A percentile compares a stretch with the other conserved stretches of the same genome.
Conservation (phyloP, 1,140 invertebrate species). For the Pachyrhynchus sulphureomaculatus region DNA sequence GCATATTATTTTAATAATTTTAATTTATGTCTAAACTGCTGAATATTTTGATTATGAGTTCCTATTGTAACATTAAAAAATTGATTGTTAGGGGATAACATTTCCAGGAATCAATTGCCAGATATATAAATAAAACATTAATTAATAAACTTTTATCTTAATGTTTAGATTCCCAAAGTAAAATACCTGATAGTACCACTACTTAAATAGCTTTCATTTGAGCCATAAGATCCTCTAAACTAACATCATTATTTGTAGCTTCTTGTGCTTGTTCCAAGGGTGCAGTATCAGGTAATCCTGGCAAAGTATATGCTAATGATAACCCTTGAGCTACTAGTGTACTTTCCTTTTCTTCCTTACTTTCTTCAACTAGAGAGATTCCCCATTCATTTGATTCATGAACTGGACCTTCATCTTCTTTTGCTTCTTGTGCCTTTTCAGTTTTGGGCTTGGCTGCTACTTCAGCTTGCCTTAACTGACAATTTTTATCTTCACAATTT, state of each 20-base stretch:
- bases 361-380: conserved; percentile 71
- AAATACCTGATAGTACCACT: too few species aligned
- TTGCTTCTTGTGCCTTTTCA: conserved; percentile 59
- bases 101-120: too few species aligned
- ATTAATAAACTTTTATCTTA: too few species aligned
- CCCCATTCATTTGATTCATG: conserved; percentile 95
- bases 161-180: too few species aligned
- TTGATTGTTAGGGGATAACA: too few species aligned
- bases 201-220: conserved; percentile 85
- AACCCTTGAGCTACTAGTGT: conserved; percentile 64
- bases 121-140: too few species aligned
- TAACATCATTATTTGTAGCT: conserved; percentile 54
- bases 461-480: conserved; percentile 74
- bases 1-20: too few species aligned
- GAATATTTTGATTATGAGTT: too few species aligned
- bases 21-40: too few species aligned
- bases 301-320: conserved; percentile 65
- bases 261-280: conserved; percentile 41
- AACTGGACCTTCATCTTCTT: conserved; percentile 61
- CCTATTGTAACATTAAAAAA: too few species aligned
- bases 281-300: conserved; percentile 46
- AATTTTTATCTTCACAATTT: conserved; percentile 84
- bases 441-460: conserved; percentile 56
- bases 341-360: conserved; percentile 53
- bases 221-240: conserved; percentile 85